Percentiles rank a stretch among this genome's conserved stretches.
These are phyloP conservation scores for Argyra leucocephala DNA, from an alignment of 2,888 invertebrate species.

Conservation along the genomic window DNA sequence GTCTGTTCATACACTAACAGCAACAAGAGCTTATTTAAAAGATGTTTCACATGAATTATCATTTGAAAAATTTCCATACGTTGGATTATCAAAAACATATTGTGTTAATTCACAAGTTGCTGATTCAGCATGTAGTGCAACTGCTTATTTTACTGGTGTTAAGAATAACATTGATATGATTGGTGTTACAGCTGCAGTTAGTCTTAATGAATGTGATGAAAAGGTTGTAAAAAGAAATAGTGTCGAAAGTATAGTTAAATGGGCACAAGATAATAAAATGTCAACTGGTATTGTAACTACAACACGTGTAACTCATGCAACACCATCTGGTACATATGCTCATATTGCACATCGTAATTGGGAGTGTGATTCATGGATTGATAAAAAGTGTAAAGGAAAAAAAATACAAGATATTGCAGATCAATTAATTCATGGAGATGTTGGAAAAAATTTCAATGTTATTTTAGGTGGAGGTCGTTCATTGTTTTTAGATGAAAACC, in stretches of 20 bases:
- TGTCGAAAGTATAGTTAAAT: conserved; percentile 56
- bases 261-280: conserved; percentile 58
- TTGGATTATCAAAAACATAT: conserved; percentile 55
- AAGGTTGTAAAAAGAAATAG: conserved; percentile 49
- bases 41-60: conserved; percentile 53
- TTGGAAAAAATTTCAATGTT: conserved; percentile 61
- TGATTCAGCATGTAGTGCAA: conserved; percentile 75
- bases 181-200: conserved; percentile 60
- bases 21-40: conserved; percentile 53
- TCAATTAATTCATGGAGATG: conserved; percentile 55
- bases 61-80: conserved; percentile 55
- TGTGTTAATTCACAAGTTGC: conserved; percentile 68
- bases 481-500: conserved; percentile 32
- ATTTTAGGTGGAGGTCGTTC: conserved; percentile 39
- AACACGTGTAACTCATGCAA: conserved; percentile 67
- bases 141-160: conserved; percentile 68
- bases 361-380: conserved; percentile 55
- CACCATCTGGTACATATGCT: conserved; percentile 63
- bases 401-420: conserved; percentile 60
- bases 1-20: conserved; percentile 61
- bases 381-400: conserved; percentile 41
- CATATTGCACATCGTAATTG: conserved; percentile 60
- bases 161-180: conserved; percentile 66
- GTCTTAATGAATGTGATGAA: conserved; percentile 53
- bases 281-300: conserved; percentile 62